Evolutionary conservation across 2,888 invertebrate species (phyloP).

Genomic region (Epicampocera succincta): DNA sequence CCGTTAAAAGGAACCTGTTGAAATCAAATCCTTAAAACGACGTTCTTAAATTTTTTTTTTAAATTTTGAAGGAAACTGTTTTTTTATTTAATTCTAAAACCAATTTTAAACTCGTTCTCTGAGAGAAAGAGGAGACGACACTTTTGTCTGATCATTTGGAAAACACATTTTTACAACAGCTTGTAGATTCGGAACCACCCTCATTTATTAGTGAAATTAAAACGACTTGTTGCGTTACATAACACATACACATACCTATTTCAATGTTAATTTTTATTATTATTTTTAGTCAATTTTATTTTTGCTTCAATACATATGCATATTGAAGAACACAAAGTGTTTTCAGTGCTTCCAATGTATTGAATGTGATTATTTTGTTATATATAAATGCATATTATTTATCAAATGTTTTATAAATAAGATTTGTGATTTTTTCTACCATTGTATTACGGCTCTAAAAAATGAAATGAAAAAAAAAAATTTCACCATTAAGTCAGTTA

Average conservation of each 20-base stretch:
- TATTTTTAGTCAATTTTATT: background rate
- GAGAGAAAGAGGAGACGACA: no score
- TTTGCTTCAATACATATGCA: background rate
- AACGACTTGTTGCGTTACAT: background rate
- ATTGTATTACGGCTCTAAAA: background rate
- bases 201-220: no score
- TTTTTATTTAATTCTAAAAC: no score
- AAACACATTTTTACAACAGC: no score
- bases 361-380: conserved; percentile 24
- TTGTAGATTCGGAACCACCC: no score
- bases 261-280: background rate
- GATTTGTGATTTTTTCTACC: background rate
- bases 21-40: no score
- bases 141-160: no score
- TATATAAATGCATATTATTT: conserved; percentile 9
- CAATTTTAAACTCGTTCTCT: no score
- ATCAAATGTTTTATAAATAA: conserved; percentile 8
- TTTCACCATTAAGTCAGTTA: conserved; percentile 36
- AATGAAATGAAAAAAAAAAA: conserved; percentile 29
- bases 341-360: background rate
- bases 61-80: no score
- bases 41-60: no score
- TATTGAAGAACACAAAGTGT: conserved; percentile 26
- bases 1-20: no score
- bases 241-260: no score